A percentile compares a stretch with the other conserved stretches of the same genome.
Evolutionary conservation across 2,113 vertebrate species (phyloP).

Genomic region (human): GRCh38 chr7:79684501-79685000

Average conservation of each 20-base stretch:
- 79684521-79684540: not conserved
- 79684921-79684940: not conserved
- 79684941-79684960: not conserved
- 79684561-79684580: not conserved
- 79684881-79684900: not conserved
- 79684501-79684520: not conserved
- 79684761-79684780: not conserved
- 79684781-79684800: not conserved
- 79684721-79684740: not conserved
- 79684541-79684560: not conserved
- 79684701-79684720: not conserved
- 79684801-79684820: not conserved
- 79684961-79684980: not conserved
- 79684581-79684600: not conserved
- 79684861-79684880: not conserved
- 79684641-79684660: not conserved
- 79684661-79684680: not conserved
- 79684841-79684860: not conserved
- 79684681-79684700: not conserved
- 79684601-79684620: not conserved
- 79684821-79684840: not conserved
- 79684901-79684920: not conserved
- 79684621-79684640: not conserved
- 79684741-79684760: not conserved
- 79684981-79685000: fast-evolving